These are phyloP conservation scores for Pavo muticus DNA, from an alignment of 2,113 vertebrate genomes.

Conservation along the genomic window DNA sequence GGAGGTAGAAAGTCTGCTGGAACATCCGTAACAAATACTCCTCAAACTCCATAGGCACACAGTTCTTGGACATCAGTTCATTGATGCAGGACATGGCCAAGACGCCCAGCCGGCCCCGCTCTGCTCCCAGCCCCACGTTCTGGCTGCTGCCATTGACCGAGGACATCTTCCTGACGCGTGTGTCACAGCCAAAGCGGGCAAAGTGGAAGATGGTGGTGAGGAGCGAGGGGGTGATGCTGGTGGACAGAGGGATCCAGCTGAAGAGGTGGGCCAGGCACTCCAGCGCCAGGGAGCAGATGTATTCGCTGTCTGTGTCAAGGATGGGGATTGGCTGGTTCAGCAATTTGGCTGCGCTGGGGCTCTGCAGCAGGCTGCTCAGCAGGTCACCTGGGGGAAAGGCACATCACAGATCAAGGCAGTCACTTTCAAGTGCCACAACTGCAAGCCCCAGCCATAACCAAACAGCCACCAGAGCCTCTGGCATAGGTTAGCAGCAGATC, in stretches of 20 bases:
- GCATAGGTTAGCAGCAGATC: not conserved
- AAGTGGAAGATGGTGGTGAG: conserved; percentile 98
- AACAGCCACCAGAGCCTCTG: not conserved
- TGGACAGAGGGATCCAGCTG: conserved; percentile 98
- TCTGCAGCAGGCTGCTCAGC: conserved; percentile 90
- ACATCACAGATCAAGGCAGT: not conserved
- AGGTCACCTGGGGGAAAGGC: conserved; percentile 72
- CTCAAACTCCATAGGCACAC: conserved; percentile 97
- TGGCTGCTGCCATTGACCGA: conserved; percentile 87
- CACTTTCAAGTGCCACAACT: not conserved
- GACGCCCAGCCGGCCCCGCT: conserved; percentile 90
- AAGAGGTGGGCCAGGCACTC: conserved; percentile 98
- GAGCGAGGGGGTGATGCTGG: conserved; percentile 95
- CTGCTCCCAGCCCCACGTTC: conserved; percentile 74
- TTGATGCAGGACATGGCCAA: conserved; percentile 98
- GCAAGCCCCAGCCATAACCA: not conserved
- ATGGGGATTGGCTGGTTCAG: conserved; percentile 91
- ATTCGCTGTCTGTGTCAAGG: conserved; percentile 92
- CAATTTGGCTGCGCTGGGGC: conserved; percentile 88
- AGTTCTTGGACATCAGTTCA: conserved; percentile 99
- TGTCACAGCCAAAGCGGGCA: conserved; percentile 95
- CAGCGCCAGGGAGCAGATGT: conserved; percentile 91
- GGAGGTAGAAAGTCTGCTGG: conserved; percentile 98
- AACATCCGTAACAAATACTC: conserved; percentile 98
- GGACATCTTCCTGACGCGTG: conserved; percentile 83